Evolutionary conservation across 2,888 invertebrate species (phyloP).

Genomic region (Caenorhabditis japonica): DNA sequence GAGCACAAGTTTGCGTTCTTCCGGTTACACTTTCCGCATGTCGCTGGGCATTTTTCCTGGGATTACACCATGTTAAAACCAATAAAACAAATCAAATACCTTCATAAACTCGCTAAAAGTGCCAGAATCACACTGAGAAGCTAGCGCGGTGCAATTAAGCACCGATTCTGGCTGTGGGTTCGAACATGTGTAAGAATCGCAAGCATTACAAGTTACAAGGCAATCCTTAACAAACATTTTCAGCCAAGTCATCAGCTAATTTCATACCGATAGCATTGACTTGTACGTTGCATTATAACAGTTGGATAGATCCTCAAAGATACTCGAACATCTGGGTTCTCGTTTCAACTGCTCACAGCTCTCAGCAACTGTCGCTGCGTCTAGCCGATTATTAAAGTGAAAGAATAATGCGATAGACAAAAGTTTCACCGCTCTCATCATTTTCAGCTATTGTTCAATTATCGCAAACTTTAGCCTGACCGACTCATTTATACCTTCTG

Average conservation of each 20-base stretch:
- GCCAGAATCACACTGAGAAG: slow-evolving; percentile 38
- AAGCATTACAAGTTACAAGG: slow-evolving; percentile 56
- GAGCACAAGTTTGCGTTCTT: slow-evolving; percentile 56
- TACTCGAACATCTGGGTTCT: slow-evolving; percentile 39
- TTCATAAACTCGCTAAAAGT: slow-evolving; percentile 54
- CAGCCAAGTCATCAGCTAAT: no score
- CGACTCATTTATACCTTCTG: slow-evolving; percentile 18
- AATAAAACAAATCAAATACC: neutral
- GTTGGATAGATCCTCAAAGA: slow-evolving; percentile 45
- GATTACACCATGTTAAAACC: neutral
- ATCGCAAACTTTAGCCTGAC: slow-evolving; percentile 16
- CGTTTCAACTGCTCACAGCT: slow-evolving; percentile 19
- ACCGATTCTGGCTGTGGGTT: slow-evolving; percentile 55
- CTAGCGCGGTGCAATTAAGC: slow-evolving; percentile 52
- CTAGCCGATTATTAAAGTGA: neutral
- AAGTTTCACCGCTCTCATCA: no score
- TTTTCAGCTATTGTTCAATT: no score
- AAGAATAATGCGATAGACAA: neutral
- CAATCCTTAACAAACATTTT: slow-evolving; percentile 38
- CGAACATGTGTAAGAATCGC: slow-evolving; percentile 52
- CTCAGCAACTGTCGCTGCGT: slow-evolving; percentile 11
- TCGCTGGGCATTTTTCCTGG: slow-evolving; percentile 55
- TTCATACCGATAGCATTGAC: slow-evolving; percentile 44
- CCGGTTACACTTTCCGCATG: slow-evolving; percentile 55
- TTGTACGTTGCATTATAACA: slow-evolving; percentile 44